These are phyloP conservation scores for Hartigia nigra DNA, from an alignment of 2,888 invertebrate species.

Conservation along the genomic window DNA sequence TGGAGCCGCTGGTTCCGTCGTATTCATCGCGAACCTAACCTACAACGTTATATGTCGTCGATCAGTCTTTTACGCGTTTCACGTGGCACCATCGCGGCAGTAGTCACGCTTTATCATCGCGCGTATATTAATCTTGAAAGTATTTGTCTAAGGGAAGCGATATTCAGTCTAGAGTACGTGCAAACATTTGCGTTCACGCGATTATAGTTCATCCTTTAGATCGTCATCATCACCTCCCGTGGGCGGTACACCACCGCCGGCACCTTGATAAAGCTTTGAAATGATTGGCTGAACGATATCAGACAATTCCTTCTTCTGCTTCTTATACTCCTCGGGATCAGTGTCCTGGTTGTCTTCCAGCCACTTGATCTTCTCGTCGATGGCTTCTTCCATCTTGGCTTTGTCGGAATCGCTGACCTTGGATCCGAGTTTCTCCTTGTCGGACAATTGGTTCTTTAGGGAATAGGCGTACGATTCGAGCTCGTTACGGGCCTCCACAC, in stretches of 20 bases:
- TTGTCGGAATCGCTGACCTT: conserved; percentile 92
- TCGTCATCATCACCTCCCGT: conserved; percentile 76
- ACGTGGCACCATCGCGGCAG: conserved; percentile 13
- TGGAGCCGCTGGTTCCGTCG: neutral
- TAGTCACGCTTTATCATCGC: conserved; percentile 13
- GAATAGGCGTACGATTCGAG: conserved; percentile 98
- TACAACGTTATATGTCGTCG: neutral
- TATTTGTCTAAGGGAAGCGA: conserved; percentile 47
- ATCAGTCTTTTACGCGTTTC: conserved; percentile 11
- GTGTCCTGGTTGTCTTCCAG: conserved; percentile 95
- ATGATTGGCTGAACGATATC: conserved; percentile 97
- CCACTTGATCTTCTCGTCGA: conserved; percentile 98
- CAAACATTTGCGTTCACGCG: conserved; percentile 71
- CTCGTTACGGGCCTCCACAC: conserved; percentile 96
- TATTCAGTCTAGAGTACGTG: conserved; percentile 56
- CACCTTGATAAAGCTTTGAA: conserved; percentile 92
- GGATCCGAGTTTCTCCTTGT: conserved; percentile 96
- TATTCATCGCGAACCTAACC: neutral
- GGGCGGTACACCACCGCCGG: conserved; percentile 82
- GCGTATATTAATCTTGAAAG: conserved; percentile 42
- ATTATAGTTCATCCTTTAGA: conserved; percentile 79
- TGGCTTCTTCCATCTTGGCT: conserved; percentile 93
- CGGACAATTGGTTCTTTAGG: conserved; percentile 94
- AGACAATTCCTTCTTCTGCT: conserved; percentile 95
- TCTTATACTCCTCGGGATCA: conserved; percentile 91